Evolutionary conservation across 2,113 vertebrate species (phyloP), one percentile per base, ranked within the genome.

Genomic region (Hydrochoerus hydrochaeris): DNA sequence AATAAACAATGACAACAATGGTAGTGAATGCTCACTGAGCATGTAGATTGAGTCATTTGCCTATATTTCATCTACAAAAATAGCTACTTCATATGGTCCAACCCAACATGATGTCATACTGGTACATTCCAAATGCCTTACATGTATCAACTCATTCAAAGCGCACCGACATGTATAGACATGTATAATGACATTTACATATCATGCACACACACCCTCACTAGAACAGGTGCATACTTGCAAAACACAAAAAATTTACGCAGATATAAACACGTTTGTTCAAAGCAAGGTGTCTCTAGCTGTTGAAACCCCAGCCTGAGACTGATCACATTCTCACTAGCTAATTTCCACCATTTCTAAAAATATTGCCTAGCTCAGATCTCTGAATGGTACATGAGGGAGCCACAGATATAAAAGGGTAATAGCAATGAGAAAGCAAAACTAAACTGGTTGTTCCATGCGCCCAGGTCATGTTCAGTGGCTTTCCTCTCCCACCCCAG

Each of bases 391-490:
- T 95, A 97, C 97, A 97, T 71, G n/a, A 95, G 94, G 32, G 95
- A 88, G 58, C 97, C 14, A 62, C 77, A 94, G 90, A 95, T 89
- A 95, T 97, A 96, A 96, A 97, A 93, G 80, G 71, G 90, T 35
- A 88, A 96, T 95, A 96, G 97, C 97, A 98, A 97, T 84, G 97
- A 98, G 95, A 92, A 95, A 95, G 95, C 96, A 95, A 93, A 97
- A 97, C 94, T 92, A 97, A 95, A 98, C 84, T 35, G 95, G 69
- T 67, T 97, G 82, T 89, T 94, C 78, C 81, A 67, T 88, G 32
- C 0, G 62, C 67, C 91, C 85, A 26, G 94, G 93, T 90, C 78
- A 5, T 58, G 71, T 78, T 92, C 90, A 88, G 67, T 32, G 88
- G 73, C 92, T 78, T 65, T 46, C 67, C 69, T n/a, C 49, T 88